A percentile compares a stretch with the other conserved stretches of the same genome.
Conservation (phyloP, 2,113 vertebrate species). For the Hemichromis elongatus region DNA sequence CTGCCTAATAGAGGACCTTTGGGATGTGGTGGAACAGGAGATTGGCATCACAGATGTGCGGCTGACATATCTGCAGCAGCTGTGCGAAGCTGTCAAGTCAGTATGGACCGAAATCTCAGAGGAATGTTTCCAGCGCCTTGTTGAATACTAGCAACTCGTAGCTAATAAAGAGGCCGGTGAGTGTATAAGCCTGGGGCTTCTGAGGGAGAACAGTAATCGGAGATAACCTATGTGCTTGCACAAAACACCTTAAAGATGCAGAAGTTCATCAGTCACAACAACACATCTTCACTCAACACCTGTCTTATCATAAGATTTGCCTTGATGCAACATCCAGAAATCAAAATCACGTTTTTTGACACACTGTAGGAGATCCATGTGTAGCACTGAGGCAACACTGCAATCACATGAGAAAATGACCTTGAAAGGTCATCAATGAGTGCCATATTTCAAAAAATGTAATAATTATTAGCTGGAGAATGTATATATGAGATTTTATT, state of each 20-base stretch:
- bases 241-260: neutral
- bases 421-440: neutral
- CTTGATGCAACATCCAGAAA: neutral
- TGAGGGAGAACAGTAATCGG: neutral
- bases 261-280: neutral
- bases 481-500: neutral
- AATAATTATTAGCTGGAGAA: neutral
- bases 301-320: neutral
- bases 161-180: neutral
- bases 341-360: neutral
- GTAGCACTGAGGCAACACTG: neutral
- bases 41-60: neutral
- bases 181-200: neutral
- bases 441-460: neutral
- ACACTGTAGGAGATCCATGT: neutral
- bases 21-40: neutral
- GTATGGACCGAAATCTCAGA: neutral
- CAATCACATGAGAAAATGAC: neutral
- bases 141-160: neutral
- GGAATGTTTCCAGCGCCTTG: neutral
- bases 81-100: neutral
- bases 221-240: neutral
- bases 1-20: neutral
- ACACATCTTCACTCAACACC: neutral
- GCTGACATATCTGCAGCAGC: neutral